These are phyloP conservation scores for Achroia grisella DNA, from an alignment of 1,140 invertebrate species.

Conservation along the genomic window DNA sequence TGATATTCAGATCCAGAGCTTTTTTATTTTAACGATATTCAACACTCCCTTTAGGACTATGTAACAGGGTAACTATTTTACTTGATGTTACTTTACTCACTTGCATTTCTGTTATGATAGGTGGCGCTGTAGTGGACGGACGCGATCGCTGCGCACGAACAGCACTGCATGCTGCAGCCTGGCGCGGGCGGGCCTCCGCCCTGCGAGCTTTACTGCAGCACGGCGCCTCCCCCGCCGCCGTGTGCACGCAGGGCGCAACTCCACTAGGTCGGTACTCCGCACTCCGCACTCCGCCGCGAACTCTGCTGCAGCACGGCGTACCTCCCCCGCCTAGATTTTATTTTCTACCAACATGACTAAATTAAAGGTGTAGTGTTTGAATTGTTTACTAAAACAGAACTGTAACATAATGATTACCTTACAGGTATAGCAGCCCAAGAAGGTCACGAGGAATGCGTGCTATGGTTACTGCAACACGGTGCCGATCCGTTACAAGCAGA, in stretches of 20 bases:
- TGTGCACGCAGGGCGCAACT: slow-evolving; percentile 95
- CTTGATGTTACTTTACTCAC: background rate
- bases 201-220: slow-evolving; percentile 87
- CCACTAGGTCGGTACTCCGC: slow-evolving; percentile 78
- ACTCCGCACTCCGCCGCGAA: no score
- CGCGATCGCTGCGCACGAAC: slow-evolving; percentile 92
- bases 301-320: no score
- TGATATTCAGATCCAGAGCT: no score
- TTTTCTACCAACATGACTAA: no score
- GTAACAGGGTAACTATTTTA: background rate
- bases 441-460: slow-evolving; percentile 93
- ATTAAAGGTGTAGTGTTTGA: no score
- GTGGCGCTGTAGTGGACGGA: slow-evolving; percentile 88
- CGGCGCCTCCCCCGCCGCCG: slow-evolving; percentile 88
- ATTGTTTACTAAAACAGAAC: no score
- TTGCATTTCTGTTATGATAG: slow-evolving; percentile 28
- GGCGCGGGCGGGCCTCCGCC: slow-evolving; percentile 92
- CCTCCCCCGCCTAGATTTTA: no score
- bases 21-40: no score
- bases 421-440: slow-evolving; percentile 88
- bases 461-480: slow-evolving; percentile 88
- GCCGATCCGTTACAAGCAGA: slow-evolving; percentile 95
- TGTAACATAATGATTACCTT: no score
- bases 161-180: slow-evolving; percentile 94
- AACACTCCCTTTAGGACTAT: no score